Conservation (phyloP, 2,888 invertebrate species). For the Eustalomyia histrio region DNA sequence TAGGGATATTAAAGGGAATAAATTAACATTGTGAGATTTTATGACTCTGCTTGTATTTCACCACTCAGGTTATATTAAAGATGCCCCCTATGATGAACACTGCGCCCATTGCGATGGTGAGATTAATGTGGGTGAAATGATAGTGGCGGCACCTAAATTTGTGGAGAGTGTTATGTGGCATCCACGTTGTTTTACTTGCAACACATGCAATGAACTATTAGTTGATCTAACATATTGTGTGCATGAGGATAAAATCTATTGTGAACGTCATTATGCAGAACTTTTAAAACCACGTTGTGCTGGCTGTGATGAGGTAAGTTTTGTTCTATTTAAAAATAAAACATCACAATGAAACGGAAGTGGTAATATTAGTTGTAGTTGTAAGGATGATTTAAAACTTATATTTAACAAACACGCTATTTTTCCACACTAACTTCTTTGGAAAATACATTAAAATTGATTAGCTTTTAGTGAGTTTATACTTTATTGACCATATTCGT, state of each 20-base stretch:
- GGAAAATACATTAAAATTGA: background rate
- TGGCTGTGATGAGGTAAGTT: slow-evolving; percentile 98
- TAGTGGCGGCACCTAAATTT: slow-evolving; percentile 91
- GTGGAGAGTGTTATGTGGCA: slow-evolving; percentile 90
- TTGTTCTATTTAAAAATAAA: background rate
- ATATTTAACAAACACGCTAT: background rate
- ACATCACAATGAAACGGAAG: background rate
- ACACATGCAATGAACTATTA: slow-evolving; percentile 92
- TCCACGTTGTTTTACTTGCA: slow-evolving; percentile 95
- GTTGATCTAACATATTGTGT: slow-evolving; percentile 98
- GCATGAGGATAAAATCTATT: slow-evolving; percentile 91
- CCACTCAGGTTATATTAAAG: slow-evolving; percentile 84
- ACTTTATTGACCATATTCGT: background rate
- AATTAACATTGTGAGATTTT: no score
- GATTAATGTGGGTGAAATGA: slow-evolving; percentile 89
- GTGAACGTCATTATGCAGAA: slow-evolving; percentile 98
- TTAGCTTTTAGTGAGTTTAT: slow-evolving; percentile 2
- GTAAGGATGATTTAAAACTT: background rate
- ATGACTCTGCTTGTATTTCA: background rate
- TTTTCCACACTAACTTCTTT: background rate
- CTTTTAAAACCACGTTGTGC: slow-evolving; percentile 96
- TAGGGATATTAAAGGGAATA: slow-evolving; percentile 68
- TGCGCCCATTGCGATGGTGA: slow-evolving; percentile 92
- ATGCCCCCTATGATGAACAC: slow-evolving; percentile 82
- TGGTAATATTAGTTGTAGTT: background rate